Evolutionary conservation across 2,888 invertebrate species (phyloP).

Genomic region (Machimus atricapillus): DNA sequence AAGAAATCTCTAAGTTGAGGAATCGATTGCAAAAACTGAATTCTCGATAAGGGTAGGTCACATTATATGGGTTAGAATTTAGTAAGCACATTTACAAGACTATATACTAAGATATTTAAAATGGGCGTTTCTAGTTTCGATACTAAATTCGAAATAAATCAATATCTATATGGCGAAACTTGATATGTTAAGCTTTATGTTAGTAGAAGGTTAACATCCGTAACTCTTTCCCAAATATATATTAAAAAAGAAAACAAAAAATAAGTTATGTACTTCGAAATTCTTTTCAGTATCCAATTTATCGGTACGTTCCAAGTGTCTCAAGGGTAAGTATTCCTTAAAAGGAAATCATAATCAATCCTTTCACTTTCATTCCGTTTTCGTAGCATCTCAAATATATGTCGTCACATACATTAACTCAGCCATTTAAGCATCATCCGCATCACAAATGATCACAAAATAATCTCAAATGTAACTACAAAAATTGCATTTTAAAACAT

Average conservation of each 20-base stretch:
- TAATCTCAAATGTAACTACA: not conserved
- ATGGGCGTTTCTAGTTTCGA: too few relatives aligned
- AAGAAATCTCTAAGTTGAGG: too few relatives aligned
- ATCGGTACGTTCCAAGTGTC: slow-evolving; percentile 60
- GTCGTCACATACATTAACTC: not conserved
- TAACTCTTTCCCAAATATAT: not conserved
- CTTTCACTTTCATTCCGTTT: slow-evolving; percentile 56
- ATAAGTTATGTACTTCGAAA: not conserved
- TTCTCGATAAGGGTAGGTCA: too few relatives aligned
- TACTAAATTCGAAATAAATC: too few relatives aligned
- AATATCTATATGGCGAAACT: too few relatives aligned
- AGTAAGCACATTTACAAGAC: too few relatives aligned
- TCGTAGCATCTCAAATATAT: slow-evolving; percentile 46
- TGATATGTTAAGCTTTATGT: too few relatives aligned
- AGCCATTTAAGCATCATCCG: not conserved
- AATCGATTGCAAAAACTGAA: too few relatives aligned
- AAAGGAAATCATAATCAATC: slow-evolving; percentile 51
- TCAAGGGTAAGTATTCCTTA: slow-evolving; percentile 60
- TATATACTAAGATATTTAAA: too few relatives aligned
- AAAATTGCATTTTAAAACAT: not conserved
- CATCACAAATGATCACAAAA: slow-evolving; percentile 38
- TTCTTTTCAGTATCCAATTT: slow-evolving; percentile 43
- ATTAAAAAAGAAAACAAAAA: not conserved
- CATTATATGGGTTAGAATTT: too few relatives aligned
- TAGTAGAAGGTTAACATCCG: not conserved